Conservation (phyloP, 35 echinoderm and acorn worm genomes). For the Patiria miniata region DNA sequence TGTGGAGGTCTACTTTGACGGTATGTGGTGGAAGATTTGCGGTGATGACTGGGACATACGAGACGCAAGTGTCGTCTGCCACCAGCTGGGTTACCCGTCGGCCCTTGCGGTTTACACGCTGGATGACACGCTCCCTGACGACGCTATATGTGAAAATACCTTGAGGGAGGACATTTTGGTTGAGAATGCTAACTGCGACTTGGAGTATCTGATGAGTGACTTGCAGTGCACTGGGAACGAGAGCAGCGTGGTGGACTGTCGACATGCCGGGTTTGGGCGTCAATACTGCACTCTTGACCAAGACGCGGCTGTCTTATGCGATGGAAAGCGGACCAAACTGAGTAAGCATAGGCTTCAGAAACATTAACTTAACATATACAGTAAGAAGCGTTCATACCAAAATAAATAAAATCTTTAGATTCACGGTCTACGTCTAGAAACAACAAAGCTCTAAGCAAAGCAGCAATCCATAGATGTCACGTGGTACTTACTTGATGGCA, state of each 20-base stretch:
- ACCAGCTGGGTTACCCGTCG: background rate
- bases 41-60: constrained; percentile 47
- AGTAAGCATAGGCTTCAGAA: background rate
- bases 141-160: background rate
- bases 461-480: too few relatives aligned
- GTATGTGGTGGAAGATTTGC: constrained; percentile 44
- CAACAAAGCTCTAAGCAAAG: too few relatives aligned
- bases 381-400: too few relatives aligned
- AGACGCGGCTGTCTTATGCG: constrained; percentile 11
- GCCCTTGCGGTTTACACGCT: background rate
- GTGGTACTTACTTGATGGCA: too few relatives aligned
- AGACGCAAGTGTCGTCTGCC: constrained; percentile 43
- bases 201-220: constrained; percentile 35
- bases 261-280: constrained; percentile 6
- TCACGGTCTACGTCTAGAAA: too few relatives aligned
- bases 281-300: constrained; percentile 20
- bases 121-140: background rate
- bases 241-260: constrained; percentile 14
- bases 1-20: constrained; percentile 45
- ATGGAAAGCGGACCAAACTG: background rate
- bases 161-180: background rate
- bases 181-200: background rate
- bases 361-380: background rate
- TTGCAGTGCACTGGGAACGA: constrained; percentile 42
- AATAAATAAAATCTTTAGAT: too few relatives aligned